Percentiles rank a stretch among this genome's conserved stretches.
Conservation (phyloP, 2,113 vertebrate genomes). For the Cygnus atratus region DNA sequence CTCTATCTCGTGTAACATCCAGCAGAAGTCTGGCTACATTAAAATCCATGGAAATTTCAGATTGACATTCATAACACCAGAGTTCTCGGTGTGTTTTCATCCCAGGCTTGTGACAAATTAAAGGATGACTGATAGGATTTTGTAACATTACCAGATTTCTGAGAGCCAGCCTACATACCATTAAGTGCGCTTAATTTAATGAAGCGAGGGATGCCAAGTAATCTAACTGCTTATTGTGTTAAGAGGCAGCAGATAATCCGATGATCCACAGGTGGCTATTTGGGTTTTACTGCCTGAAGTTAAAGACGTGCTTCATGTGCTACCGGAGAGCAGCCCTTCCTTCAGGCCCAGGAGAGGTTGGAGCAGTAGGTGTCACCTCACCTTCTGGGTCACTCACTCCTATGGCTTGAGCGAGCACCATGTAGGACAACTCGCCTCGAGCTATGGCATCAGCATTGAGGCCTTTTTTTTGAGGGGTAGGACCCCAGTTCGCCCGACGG, state of each 20-base stretch:
- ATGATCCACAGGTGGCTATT: constrained; percentile 12
- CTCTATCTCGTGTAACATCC: background rate
- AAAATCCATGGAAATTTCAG: background rate
- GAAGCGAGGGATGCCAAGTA: constrained; percentile 21
- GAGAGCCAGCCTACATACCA: background rate
- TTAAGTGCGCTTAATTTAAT: constrained; percentile 15
- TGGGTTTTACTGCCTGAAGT: background rate
- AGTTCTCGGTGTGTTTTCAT: background rate
- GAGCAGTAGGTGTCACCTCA: background rate
- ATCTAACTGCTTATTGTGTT: constrained; percentile 13
- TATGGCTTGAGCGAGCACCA: background rate
- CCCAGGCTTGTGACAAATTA: background rate
- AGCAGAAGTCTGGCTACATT: background rate
- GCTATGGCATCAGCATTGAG: background rate
- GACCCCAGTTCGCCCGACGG: background rate
- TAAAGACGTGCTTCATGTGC: background rate
- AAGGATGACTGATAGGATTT: background rate
- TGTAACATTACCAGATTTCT: background rate
- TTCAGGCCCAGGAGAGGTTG: background rate
- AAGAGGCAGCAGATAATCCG: constrained; percentile 32
- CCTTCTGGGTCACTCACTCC: background rate
- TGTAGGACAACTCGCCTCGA: background rate
- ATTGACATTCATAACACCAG: background rate
- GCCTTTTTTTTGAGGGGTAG: background rate
- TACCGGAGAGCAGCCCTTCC: background rate